These are phyloP conservation scores for Clarias pachynema DNA, from an alignment of 2,797 vertebrate species.

Conservation along the genomic window DNA sequence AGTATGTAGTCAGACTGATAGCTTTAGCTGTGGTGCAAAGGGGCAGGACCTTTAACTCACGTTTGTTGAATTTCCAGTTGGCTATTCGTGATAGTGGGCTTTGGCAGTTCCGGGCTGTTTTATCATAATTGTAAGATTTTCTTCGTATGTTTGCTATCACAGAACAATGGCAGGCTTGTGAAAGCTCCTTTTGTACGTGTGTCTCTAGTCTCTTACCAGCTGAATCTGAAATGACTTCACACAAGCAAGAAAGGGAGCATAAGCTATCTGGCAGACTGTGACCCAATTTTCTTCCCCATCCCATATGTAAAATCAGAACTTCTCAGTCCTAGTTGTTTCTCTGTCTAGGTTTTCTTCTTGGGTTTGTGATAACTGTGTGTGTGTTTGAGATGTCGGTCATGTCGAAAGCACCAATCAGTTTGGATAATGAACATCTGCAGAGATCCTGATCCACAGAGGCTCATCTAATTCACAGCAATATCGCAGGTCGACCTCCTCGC, in stretches of 20 bases:
- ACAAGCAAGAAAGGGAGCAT: conserved; percentile 37
- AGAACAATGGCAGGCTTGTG: not conserved
- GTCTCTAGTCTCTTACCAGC: not conserved
- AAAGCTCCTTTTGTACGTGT: not conserved
- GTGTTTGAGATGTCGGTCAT: conserved; percentile 17
- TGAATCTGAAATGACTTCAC: conserved; percentile 29
- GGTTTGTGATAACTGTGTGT: conserved; percentile 1
- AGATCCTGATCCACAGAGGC: conserved; percentile 46
- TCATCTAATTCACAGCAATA: conserved; percentile 46
- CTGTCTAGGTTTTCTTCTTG: conserved; percentile 16
- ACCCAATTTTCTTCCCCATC: conserved; percentile 53
- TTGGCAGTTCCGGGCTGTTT: not conserved
- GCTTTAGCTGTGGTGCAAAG: not conserved
- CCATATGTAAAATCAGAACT: conserved; percentile 35
- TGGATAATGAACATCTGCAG: conserved; percentile 53
- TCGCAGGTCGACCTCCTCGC: conserved; percentile 21
- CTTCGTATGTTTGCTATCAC: not conserved
- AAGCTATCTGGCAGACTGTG: conserved; percentile 58
- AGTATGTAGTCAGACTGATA: conserved; percentile 8
- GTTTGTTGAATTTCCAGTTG: not conserved
- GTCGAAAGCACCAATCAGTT: conserved; percentile 35
- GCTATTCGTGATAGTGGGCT: not conserved
- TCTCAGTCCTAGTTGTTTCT: conserved; percentile 6
- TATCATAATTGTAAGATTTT: not conserved
- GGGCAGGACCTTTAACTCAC: not conserved